These are phyloP conservation scores for Diplodus puntazzo DNA, from an alignment of 2,797 vertebrate species.

Conservation along the genomic window DNA sequence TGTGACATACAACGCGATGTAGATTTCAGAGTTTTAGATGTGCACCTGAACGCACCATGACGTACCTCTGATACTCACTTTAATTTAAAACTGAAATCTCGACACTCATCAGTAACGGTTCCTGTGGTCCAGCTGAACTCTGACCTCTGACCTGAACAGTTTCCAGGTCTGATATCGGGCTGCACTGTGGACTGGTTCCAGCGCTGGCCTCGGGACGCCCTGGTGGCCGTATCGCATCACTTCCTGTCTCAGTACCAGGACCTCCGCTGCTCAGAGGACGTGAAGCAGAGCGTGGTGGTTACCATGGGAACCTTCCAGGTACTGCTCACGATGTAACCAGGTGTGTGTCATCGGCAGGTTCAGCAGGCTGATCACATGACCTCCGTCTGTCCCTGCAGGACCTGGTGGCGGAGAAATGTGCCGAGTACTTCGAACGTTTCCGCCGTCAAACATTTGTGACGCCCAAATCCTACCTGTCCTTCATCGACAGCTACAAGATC, in stretches of 20 bases:
- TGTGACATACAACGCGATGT: no score
- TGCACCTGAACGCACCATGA: no score
- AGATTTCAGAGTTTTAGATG: no score
- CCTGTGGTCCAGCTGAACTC: not conserved
- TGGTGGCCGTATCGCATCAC: constrained; percentile 88
- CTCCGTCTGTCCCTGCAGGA: constrained; percentile 62
- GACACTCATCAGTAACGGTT: no score
- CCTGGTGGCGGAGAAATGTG: constrained; percentile 88
- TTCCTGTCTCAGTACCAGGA: constrained; percentile 85
- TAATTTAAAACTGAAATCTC: no score
- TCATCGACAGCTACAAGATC: constrained; percentile 88
- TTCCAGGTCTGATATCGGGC: constrained; percentile 89
- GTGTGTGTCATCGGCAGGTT: fast-evolving
- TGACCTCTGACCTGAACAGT: constrained; percentile 64
- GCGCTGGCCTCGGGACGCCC: constrained; percentile 88
- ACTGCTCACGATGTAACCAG: fast-evolving
- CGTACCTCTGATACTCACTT: no score
- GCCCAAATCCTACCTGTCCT: constrained; percentile 90
- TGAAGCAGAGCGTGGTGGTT: constrained; percentile 84
- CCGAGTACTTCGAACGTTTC: constrained; percentile 89
- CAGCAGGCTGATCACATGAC: not conserved
- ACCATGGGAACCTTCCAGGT: constrained; percentile 90
- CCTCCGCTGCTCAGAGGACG: constrained; percentile 86
- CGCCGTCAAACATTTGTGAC: constrained; percentile 89
- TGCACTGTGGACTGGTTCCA: constrained; percentile 92